phyloP scores from a whole-genome alignment of 2,888 invertebrate genomes.

The Cyclophora punctaria region DNA sequence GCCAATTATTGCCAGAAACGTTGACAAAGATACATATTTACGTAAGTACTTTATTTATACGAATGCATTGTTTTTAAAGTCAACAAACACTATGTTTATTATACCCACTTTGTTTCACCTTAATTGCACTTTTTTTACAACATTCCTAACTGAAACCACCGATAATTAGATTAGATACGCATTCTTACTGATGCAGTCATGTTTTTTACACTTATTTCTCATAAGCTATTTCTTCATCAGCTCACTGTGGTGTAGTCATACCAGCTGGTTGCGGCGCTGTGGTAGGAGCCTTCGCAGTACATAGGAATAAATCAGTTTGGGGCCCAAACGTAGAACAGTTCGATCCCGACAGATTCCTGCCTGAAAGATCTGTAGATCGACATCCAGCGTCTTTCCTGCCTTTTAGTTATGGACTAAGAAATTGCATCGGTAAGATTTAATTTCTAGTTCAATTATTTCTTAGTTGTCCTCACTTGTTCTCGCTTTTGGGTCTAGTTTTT shows the following conservation, averaged over 20 bases:
- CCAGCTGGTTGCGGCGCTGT: conserved; percentile 62
- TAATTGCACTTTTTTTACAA: background rate
- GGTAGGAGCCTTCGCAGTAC: conserved; percentile 59
- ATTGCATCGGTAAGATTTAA: conserved; percentile 52
- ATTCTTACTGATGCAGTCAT: background rate
- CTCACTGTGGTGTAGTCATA: conserved; percentile 48
- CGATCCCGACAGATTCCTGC: conserved; percentile 76
- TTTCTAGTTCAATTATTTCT: background rate
- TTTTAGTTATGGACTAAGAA: conserved; percentile 66
- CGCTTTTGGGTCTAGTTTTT: no score
- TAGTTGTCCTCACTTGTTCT: no score
- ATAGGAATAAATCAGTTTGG: conserved; percentile 68
- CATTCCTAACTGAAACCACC: background rate
- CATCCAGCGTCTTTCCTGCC: conserved; percentile 66
- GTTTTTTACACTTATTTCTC: background rate
- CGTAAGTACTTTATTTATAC: conserved; percentile 43
- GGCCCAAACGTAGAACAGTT: conserved; percentile 73
- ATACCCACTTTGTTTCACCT: background rate
- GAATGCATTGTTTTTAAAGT: no score
- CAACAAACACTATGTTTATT: background rate
- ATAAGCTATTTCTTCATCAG: conserved; percentile 27
- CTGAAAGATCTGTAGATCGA: conserved; percentile 55
- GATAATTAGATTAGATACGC: background rate
- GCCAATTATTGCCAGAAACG: conserved; percentile 65
- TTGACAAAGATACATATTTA: conserved; percentile 63